Base-by-base conservation (phyloP, 2,113 vertebrate species). In the Triplophysa dalaica region DNA sequence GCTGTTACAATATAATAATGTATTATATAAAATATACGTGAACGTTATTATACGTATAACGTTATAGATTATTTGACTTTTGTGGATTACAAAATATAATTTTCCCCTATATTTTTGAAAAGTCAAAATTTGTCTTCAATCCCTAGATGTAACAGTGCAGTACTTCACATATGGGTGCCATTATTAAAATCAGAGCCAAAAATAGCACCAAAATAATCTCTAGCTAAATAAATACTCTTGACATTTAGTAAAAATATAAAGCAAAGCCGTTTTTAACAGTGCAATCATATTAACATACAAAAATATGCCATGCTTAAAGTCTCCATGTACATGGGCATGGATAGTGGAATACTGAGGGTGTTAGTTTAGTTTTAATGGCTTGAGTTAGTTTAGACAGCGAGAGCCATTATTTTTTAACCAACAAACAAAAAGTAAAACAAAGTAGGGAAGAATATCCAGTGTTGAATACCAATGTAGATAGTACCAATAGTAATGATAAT, bases 221-320 rank as follows among this genome's bases (percentile, higher is more conserved):
- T 82, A 81, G 68, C 89, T 87, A 89, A 91, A 92, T 92, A 92
- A 92, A 92, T 92, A 91, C 77, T 86, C 75, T 87, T 80, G 80
- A 87, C 86, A 89, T 89, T 88, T 91, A 89, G 84, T 87, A 88
- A 78, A 89, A 90, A 90, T 89, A 89, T 86, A 89, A 89, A 87
- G 87, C 81, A 72, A 79, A 76, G 43, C 68, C 81, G 81, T 78
- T 50, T 65, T 68, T n/a, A 62, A 85, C 75, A 84, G 87, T 85
- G 85, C 79, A 88, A 90, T 86, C 86, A 81, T 88, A 91, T 91
- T 86, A 91, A 92, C 91, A 87, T 79, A 83, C 61, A 81, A 43
- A 66, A 85, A 79, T 72, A 82, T 65, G 65, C 62, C 54, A 77
- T 69, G 70, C 48, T 70, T 50, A 80, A 14, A 81, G 29, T 12